These are phyloP conservation scores for Lucilia cuprina DNA, from an alignment of 1,140 invertebrate genomes.

Conservation along the genomic window DNA sequence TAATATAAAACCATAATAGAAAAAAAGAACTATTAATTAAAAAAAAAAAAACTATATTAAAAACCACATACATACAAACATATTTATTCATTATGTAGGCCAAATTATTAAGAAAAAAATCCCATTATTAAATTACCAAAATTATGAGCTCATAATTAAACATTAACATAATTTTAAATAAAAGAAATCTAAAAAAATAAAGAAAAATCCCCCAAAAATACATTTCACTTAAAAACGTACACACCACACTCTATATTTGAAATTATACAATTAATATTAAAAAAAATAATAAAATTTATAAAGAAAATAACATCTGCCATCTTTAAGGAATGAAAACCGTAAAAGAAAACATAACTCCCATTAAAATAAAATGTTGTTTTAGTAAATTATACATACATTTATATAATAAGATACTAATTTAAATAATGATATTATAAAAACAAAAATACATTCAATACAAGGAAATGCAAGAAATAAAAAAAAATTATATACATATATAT, in stretches of 20 bases:
- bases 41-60: neutral
- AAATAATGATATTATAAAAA: neutral
- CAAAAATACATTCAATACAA: neutral
- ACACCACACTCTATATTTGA: neutral
- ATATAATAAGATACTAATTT: neutral
- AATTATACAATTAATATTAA: neutral
- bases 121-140: neutral
- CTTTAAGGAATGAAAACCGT: neutral
- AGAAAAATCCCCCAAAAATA: neutral
- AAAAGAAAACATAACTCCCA: neutral
- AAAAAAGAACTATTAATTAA: neutral
- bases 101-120: neutral
- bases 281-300: too few species aligned
- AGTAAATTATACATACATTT: slow-evolving; percentile 1
- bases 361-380: neutral
- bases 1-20: neutral
- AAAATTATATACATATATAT: neutral
- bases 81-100: slow-evolving; percentile 1
- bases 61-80: neutral
- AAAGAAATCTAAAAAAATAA: neutral
- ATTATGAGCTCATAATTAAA: neutral
- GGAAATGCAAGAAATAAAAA: neutral
- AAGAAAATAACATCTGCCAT: neutral
- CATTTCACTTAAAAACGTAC: neutral
- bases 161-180: neutral